Conservation (phyloP, 2,888 invertebrate genomes). For the Peribatodes rhomboidaria region DNA sequence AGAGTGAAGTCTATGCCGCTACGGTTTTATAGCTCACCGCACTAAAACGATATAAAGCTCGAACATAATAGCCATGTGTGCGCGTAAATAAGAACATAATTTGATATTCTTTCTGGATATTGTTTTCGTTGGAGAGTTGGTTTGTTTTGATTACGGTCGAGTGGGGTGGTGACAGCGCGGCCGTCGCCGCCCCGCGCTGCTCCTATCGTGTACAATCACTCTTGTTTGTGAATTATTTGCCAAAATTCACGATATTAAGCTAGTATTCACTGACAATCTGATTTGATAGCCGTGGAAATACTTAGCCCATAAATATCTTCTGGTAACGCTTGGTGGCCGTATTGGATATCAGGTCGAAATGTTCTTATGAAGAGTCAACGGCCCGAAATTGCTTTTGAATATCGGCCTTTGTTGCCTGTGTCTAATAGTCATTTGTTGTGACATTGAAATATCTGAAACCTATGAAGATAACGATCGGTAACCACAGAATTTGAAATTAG, state of each 20-base stretch:
- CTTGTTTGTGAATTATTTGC: slow-evolving; percentile 63
- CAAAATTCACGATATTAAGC: slow-evolving; percentile 59
- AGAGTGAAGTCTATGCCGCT: background rate
- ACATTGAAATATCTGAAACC: slow-evolving; percentile 12
- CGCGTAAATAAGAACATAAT: slow-evolving; percentile 34
- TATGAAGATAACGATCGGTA: slow-evolving; percentile 6
- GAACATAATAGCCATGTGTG: slow-evolving; percentile 27
- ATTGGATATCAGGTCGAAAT: slow-evolving; percentile 17
- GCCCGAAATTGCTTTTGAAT: slow-evolving; percentile 31
- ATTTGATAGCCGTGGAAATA: slow-evolving; percentile 41
- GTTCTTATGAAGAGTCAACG: slow-evolving; percentile 25
- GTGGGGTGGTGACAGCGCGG: slow-evolving; percentile 64
- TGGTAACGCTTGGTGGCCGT: slow-evolving; percentile 14
- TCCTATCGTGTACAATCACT: slow-evolving; percentile 66
- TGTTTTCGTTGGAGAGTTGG: slow-evolving; percentile 55
- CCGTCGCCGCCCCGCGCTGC: slow-evolving; percentile 65
- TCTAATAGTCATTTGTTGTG: background rate
- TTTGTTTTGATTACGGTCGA: slow-evolving; percentile 61
- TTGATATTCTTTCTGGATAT: slow-evolving; percentile 46
- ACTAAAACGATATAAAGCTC: slow-evolving; percentile 23
- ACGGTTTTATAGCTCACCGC: slow-evolving; percentile 8
- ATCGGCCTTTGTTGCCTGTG: background rate
- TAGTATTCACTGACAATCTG: slow-evolving; percentile 48
- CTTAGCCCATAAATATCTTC: slow-evolving; percentile 38
- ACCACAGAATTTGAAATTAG: background rate